Conservation (phyloP, 1,140 invertebrate genomes). For the Bradysia coprophila region DNA sequence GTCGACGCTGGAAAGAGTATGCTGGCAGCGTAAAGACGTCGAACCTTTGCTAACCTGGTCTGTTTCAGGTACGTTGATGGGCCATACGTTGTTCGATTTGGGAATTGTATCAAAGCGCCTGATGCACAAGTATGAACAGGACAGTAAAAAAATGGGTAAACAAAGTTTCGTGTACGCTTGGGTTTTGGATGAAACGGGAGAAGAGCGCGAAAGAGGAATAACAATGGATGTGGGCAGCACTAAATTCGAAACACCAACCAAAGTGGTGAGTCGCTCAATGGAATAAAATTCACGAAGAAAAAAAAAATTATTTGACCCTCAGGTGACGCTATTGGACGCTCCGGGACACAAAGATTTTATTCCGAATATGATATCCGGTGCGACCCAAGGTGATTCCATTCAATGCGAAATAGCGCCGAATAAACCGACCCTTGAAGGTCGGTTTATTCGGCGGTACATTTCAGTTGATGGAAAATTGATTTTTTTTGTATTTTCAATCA, state of each 20-base stretch:
- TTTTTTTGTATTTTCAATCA: too few relatives aligned
- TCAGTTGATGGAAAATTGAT: too few relatives aligned
- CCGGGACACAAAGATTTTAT: slow-evolving; percentile 98
- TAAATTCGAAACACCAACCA: slow-evolving; percentile 80
- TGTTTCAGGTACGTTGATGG: slow-evolving; percentile 78
- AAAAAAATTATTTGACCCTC: background rate
- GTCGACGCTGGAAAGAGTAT: slow-evolving; percentile 99
- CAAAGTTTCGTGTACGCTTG: slow-evolving; percentile 97
- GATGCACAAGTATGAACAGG: slow-evolving; percentile 96
- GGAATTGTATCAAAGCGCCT: slow-evolving; percentile 78
- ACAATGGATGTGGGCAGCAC: slow-evolving; percentile 95
- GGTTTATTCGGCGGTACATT: too few relatives aligned
- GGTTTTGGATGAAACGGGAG: slow-evolving; percentile 98
- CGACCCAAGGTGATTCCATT: too few relatives aligned
- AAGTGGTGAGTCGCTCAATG: slow-evolving; percentile 34
- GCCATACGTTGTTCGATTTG: slow-evolving; percentile 76
- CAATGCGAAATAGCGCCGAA: too few relatives aligned
- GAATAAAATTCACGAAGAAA: background rate
- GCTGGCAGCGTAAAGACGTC: too few relatives aligned
- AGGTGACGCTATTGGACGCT: slow-evolving; percentile 79
- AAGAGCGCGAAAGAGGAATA: slow-evolving; percentile 75
- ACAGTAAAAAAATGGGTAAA: slow-evolving; percentile 94
- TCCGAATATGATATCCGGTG: slow-evolving; percentile 97
- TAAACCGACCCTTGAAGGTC: too few relatives aligned
- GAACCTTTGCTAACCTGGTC: too few relatives aligned